Conservation (phyloP, 2,113 vertebrate species). For the Chloropsis cyanopogon region DNA sequence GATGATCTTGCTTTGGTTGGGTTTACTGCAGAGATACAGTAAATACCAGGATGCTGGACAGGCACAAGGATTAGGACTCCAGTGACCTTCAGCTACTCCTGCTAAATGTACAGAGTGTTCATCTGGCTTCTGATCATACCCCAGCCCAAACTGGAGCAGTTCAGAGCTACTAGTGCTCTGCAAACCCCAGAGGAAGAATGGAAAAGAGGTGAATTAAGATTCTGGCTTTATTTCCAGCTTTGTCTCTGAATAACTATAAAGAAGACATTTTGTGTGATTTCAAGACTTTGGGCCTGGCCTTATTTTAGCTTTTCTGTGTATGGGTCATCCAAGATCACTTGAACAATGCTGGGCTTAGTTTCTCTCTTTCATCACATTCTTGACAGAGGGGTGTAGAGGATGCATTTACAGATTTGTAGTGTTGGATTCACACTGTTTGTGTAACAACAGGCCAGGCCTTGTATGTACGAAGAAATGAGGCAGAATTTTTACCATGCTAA, state of each 20-base stretch:
- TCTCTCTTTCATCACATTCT: background rate
- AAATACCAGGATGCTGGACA: background rate
- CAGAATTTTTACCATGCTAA: background rate
- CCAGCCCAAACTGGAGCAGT: background rate
- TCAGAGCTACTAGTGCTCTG: background rate
- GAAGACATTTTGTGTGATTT: background rate
- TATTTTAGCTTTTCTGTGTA: background rate
- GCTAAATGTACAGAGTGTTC: background rate
- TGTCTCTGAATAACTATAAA: background rate
- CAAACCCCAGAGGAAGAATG: background rate
- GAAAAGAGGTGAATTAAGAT: background rate
- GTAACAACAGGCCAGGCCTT: background rate
- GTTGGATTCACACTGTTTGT: background rate
- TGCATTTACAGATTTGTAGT: background rate
- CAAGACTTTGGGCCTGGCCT: background rate
- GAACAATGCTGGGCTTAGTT: background rate
- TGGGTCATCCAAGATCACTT: background rate
- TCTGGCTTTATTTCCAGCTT: background rate
- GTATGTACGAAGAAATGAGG: background rate
- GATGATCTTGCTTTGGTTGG: background rate
- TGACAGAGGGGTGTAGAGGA: background rate
- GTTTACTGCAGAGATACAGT: background rate
- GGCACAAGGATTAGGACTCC: rapidly evolving
- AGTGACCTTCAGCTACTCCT: background rate
- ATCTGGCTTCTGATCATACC: background rate